Base-by-base conservation (phyloP, 2,113 vertebrate genomes). In the Engraulis encrasicolus region DNA sequence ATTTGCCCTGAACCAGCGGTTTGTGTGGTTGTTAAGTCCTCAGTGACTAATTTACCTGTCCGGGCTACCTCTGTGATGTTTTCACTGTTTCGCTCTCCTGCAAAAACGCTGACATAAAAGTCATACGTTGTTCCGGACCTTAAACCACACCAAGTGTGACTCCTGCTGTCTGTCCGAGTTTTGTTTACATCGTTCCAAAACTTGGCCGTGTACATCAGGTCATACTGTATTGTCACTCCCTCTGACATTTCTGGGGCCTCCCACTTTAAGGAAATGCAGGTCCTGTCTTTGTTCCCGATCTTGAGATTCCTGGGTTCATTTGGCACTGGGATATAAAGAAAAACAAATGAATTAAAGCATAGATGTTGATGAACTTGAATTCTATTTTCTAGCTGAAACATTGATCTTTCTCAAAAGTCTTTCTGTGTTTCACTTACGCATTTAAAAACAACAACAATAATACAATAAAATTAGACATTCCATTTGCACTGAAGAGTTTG, bases 41-140 rank as follows among this genome's bases (percentile, higher is more conserved):
- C 15, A 74, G 31, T 14, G 12, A 34, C 66, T 15, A n/a, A 31
- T 61, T 40, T 86, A 94, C 93, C 85, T 87, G 93, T 94, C 0
- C 0, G 0, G 0, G 0, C 0, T 0, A 0, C 0, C 0, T 0
- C 0, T 0, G 0, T 0, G 2, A 0, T 0, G 2, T 81, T 0
- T 0, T 0, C 0, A 78, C 93, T 93, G 0, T 0, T 0, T 1
- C 0, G 0, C 0, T 0, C 0, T 0, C 0, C 80, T 0, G 82
- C 45, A 14, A 17, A 0, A 0, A 85, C 52, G 9, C 0, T 1
- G 9, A 92, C 82, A 0, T 1, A 0, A 36, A 92, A 88, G 0
- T 0, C 0, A 27, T 92, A 94, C 0, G 0, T 86, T 37, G 86
- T 92, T 58, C 93, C 93, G 5, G 92, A 87, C 0, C 0, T 61